Evolutionary conservation across 2,888 invertebrate species (phyloP).

Genomic region (Chrysolina haemoptera): DNA sequence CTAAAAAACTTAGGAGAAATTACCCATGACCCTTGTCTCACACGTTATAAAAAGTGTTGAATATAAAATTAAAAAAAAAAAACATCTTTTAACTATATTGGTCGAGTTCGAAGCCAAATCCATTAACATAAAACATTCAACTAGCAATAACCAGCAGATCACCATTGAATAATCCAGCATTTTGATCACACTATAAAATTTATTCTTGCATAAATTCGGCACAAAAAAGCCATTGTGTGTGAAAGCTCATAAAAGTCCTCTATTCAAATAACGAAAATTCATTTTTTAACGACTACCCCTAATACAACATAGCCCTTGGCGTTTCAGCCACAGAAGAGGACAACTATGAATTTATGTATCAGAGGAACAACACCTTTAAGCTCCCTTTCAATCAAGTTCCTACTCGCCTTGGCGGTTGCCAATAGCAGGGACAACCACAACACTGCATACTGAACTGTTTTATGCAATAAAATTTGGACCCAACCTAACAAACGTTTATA

Average conservation of each 20-base stretch:
- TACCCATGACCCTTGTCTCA: too few relatives aligned
- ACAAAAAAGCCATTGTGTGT: background rate
- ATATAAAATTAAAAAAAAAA: too few relatives aligned
- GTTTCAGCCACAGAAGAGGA: background rate
- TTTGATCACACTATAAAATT: background rate
- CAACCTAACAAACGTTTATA: conserved; percentile 62
- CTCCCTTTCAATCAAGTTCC: background rate
- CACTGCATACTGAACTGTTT: conserved; percentile 2
- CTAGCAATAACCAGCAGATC: background rate
- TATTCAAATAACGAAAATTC: conserved; percentile 13
- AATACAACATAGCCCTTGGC: background rate
- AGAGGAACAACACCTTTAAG: background rate
- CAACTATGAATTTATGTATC: background rate
- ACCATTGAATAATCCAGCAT: background rate
- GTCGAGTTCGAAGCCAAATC: too few relatives aligned
- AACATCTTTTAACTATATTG: too few relatives aligned
- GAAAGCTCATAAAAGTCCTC: background rate
- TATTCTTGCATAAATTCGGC: background rate
- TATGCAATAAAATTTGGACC: conserved; percentile 59
- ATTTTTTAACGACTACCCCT: conserved; percentile 5
- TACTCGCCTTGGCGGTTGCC: background rate
- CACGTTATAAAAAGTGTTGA: too few relatives aligned
- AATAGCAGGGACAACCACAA: background rate
- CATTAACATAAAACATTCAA: too few relatives aligned
- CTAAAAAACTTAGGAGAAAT: too few relatives aligned